These are phyloP conservation scores for Balaenoptera acutorostrata DNA, from an alignment of 2,113 vertebrate genomes.

Conservation along the genomic window DNA sequence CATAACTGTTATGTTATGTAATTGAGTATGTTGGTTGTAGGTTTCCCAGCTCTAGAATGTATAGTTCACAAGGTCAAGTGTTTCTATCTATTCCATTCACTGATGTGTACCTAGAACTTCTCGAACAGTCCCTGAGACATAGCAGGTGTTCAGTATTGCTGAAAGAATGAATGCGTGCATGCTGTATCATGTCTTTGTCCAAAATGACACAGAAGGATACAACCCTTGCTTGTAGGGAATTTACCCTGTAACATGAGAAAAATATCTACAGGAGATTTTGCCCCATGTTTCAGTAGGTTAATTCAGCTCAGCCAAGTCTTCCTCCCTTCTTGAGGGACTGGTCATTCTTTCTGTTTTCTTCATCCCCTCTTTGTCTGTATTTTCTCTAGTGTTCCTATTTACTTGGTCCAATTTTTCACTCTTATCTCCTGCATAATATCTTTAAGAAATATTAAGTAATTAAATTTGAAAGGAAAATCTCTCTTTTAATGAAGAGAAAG, in stretches of 20 bases:
- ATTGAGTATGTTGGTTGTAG: neutral
- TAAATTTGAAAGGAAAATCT: neutral
- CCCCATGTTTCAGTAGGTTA: neutral
- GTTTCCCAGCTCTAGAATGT: neutral
- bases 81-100: neutral
- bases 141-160: neutral
- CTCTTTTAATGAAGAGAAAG: neutral
- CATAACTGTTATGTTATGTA: too few species aligned
- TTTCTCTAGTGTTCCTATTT: neutral
- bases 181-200: neutral
- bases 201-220: neutral
- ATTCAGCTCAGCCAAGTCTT: neutral
- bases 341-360: neutral
- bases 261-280: too few species aligned
- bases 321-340: neutral
- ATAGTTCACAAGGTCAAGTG: neutral
- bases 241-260: neutral
- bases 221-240: neutral
- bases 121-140: neutral
- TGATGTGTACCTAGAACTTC: neutral
- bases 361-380: fast-evolving
- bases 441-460: neutral
- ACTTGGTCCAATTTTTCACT: neutral
- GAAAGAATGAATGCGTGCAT: neutral
- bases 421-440: neutral